Percentiles rank a stretch among this genome's conserved stretches.
These are phyloP conservation scores for Caenorhabditis drosophilae DNA, from an alignment of 2,888 invertebrate genomes.

Conservation along the genomic window DNA sequence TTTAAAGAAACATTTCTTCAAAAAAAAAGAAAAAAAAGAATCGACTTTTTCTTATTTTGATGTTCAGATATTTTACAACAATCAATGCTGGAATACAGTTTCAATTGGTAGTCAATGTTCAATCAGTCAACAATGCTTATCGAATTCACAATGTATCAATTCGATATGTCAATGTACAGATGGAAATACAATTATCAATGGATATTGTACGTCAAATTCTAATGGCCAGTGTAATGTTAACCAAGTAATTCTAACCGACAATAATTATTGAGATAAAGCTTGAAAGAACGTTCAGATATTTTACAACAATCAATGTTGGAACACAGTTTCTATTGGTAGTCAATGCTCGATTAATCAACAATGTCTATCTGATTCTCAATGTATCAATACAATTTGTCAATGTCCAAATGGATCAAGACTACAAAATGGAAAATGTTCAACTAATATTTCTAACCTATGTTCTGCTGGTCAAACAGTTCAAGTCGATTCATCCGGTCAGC, in stretches of 20 bases:
- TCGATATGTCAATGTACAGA: constrained; percentile 34
- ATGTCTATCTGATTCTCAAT: constrained; percentile 37
- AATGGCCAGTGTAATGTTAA: constrained; percentile 19
- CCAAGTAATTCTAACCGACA: too few relatives aligned
- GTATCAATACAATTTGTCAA: constrained; percentile 33
- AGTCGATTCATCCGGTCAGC: constrained; percentile 16
- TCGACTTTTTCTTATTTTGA: not conserved
- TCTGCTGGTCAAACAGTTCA: constrained; percentile 23
- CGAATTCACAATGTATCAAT: constrained; percentile 26
- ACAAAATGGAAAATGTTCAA: constrained; percentile 2
- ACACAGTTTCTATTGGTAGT: constrained; percentile 38
- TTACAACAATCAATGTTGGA: constrained; percentile 30
- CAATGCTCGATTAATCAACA: constrained; percentile 47
- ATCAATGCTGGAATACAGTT: constrained; percentile 48
- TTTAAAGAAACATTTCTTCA: too few relatives aligned
- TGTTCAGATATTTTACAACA: constrained; percentile 44
- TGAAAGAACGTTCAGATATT: too few relatives aligned
- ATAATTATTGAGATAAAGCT: too few relatives aligned
- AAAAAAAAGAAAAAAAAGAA: constrained; percentile 2
- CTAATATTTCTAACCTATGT: constrained; percentile 12
- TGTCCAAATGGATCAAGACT: constrained; percentile 21
- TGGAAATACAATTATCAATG: constrained; percentile 23
- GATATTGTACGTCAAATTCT: constrained; percentile 18
- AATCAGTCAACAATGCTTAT: constrained; percentile 47
- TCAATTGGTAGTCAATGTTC: constrained; percentile 44